Evolutionary conservation across 2,113 vertebrate genomes (phyloP).

Genomic region (Phoenicopterus ruber): DNA sequence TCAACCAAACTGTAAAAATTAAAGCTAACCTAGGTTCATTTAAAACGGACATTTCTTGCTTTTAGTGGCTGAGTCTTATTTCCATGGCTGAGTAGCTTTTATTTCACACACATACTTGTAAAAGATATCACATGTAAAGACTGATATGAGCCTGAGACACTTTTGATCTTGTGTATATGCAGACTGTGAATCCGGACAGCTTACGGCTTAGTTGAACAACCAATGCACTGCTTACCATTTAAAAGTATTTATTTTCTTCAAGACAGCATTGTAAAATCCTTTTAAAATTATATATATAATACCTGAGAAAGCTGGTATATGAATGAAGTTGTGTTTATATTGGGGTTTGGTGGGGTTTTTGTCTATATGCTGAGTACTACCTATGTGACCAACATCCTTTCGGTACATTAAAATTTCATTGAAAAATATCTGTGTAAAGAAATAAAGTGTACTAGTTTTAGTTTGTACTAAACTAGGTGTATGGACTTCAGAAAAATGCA

Average conservation of each 20-base stretch:
- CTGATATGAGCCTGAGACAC: conserved; percentile 40
- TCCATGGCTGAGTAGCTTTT: conserved; percentile 75
- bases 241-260: neutral
- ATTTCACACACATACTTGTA: conserved; percentile 30
- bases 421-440: neutral
- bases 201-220: conserved; percentile 74
- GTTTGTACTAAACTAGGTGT: neutral
- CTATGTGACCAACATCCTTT: neutral
- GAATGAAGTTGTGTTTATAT: neutral
- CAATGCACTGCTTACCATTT: neutral
- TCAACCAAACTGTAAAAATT: neutral
- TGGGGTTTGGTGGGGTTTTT: neutral
- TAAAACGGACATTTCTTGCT: neutral
- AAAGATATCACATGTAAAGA: conserved; percentile 40
- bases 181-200: conserved; percentile 60
- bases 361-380: neutral
- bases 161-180: conserved; percentile 53
- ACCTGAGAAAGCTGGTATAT: neutral
- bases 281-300: neutral
- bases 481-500: neutral
- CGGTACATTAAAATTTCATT: neutral
- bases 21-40: neutral
- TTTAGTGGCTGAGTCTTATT: conserved; percentile 65
- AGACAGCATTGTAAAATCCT: neutral
- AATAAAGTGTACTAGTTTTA: neutral